Evolutionary conservation across 2,797 vertebrate genomes (phyloP), one percentile per base, ranked within the genome.

Genomic region (Jordanella pulchra): DNA sequence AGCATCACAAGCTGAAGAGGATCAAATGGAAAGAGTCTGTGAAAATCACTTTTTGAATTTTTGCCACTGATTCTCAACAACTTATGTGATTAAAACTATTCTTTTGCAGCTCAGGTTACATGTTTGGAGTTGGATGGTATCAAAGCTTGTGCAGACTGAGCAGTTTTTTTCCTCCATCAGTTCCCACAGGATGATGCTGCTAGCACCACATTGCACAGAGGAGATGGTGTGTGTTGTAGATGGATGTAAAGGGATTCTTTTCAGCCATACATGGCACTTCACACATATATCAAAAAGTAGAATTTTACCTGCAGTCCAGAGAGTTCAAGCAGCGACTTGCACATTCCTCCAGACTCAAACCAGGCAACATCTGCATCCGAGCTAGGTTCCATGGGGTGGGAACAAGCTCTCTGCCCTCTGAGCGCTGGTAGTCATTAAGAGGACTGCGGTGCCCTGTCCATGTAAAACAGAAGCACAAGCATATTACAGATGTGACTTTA

Each of bases 361-460:
- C 84, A 0, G 85, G 79, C 42, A 94, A 77, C 55, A 87, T 50
- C 81, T 77, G 76, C 30, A 89, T 81, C 0, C 53, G 89, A 17
- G 83, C 91, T 0, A 81, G 84, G 44, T 93, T 89, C 74, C 92
- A 93, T 25, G 90, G 44, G 39, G 90, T 91, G 0, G 93, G 91
- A 17, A 92, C 92, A 76, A 98, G 92, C 84, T 97, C 94, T 1
- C 94, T 91, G 66, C 96, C 96, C 79, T 95, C 95, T 0, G 96
- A 95, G 69, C 95, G 95, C 92, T 98, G 96, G 93, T 96, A 99
- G 85, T 97, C 96, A 84, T 99, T 99, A 66, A 98, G 86, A 0
- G 95, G 90, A 32, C 96, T 97, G 73, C 96, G 95, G 74, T 93
- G 90, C 39, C 91, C 97, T 98, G 83, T 66, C 76, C 15, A 45